A percentile compares a stretch with the other conserved stretches of the same genome.
Evolutionary conservation across 2,888 invertebrate species (phyloP).

Genomic region (Apamea crenata): DNA sequence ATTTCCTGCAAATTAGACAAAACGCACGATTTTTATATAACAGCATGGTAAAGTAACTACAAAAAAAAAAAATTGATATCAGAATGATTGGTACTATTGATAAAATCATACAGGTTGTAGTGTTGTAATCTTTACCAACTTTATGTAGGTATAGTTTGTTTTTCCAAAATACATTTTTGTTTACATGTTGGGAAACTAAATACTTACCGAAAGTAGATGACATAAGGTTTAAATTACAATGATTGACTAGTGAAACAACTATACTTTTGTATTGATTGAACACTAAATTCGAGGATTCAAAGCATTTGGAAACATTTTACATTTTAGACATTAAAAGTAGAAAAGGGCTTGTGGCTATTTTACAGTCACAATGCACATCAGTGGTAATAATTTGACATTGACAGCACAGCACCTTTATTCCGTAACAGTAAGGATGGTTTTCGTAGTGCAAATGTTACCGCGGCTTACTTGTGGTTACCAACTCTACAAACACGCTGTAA

Average conservation of each 20-base stretch:
- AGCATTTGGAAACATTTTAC: neutral
- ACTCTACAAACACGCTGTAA: too few species aligned
- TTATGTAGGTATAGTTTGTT: neutral
- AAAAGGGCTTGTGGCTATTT: neutral
- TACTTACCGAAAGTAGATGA: neutral
- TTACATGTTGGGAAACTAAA: neutral
- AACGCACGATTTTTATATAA: neutral
- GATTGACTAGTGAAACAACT: neutral
- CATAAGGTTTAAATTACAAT: neutral
- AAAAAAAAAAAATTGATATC: neutral
- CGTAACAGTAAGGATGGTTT: neutral
- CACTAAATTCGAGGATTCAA: neutral
- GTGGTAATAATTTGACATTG: neutral
- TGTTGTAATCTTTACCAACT: neutral
- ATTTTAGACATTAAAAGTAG: neutral
- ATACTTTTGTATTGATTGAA: neutral
- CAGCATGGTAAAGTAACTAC: too few species aligned
- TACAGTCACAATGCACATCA: neutral
- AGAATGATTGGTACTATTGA: neutral
- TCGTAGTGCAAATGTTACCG: neutral
- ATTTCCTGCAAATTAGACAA: constrained; percentile 76
- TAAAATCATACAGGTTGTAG: neutral
- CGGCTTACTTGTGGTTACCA: too few species aligned
- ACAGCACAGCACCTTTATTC: neutral
- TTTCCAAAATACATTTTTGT: neutral